Conservation (phyloP, 2,113 vertebrate genomes). For the Gallinago media region DNA sequence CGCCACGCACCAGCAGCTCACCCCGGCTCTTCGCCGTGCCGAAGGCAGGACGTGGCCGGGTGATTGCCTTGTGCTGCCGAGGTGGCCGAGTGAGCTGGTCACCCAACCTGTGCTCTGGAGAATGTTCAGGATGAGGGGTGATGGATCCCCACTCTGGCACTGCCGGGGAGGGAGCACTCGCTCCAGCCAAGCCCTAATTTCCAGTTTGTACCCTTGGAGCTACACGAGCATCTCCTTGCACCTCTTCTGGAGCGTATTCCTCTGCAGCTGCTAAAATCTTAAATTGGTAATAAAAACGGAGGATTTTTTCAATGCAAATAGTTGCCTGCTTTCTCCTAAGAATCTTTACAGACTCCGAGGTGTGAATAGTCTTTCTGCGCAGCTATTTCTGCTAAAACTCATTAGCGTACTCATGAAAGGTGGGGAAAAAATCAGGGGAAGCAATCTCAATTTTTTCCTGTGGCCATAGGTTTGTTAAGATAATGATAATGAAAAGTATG, state of each 20-base stretch:
- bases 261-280: neutral
- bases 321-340: neutral
- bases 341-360: neutral
- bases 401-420: neutral
- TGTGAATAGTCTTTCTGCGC: neutral
- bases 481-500: neutral
- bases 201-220: neutral
- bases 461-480: neutral
- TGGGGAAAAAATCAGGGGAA: neutral
- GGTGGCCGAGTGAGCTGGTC: neutral
- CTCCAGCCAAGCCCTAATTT: neutral
- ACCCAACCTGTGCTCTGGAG: neutral
- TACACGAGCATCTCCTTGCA: neutral
- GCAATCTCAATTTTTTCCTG: neutral
- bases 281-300: neutral
- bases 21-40: accelerated
- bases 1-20: neutral
- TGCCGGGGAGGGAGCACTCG: accelerated
- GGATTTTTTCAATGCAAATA: neutral
- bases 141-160: neutral
- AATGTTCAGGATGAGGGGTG: accelerated
- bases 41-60: neutral
- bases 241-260: neutral
- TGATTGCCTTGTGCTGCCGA: accelerated
- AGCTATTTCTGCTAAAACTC: neutral